Evolutionary conservation across 2,113 vertebrate species (phyloP).

Genomic region (Australoheros scitulus): DNA sequence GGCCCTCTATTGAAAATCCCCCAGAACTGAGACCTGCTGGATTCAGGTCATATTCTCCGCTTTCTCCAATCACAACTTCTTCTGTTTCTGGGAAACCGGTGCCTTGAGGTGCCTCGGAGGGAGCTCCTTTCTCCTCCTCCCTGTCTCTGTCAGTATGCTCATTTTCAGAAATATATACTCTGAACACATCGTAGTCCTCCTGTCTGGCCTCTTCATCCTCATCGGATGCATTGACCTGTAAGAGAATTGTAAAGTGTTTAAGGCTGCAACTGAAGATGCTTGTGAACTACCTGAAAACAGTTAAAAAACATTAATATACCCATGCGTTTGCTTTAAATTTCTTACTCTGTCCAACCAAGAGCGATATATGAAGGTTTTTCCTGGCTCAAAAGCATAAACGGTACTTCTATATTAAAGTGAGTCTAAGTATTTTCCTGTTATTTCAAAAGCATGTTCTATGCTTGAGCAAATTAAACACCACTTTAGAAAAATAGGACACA

Average conservation of each 20-base stretch:
- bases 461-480: conserved; percentile 4
- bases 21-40: conserved; percentile 28
- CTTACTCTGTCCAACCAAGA: not conserved
- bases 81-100: conserved; percentile 47
- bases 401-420: no score
- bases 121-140: conserved; percentile 45
- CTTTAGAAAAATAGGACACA: not conserved
- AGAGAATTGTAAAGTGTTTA: not conserved
- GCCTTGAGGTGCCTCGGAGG: conserved; percentile 44
- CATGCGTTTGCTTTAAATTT: not conserved
- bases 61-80: conserved; percentile 42
- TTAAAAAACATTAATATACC: not conserved
- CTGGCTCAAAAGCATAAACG: no score
- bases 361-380: not conserved
- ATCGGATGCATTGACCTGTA: conserved; percentile 70
- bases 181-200: conserved; percentile 76
- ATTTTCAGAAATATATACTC: conserved; percentile 82
- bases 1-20: conserved; percentile 43
- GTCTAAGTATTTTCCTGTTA: not conserved
- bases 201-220: conserved; percentile 74
- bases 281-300: not conserved
- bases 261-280: not conserved
- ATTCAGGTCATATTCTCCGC: conserved; percentile 49
- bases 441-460: not conserved
- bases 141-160: conserved; percentile 63